Percentiles rank a stretch among this genome's conserved stretches.
These are phyloP conservation scores for Trogon melanurus DNA, from an alignment of 2,113 vertebrate species.

Conservation along the genomic window DNA sequence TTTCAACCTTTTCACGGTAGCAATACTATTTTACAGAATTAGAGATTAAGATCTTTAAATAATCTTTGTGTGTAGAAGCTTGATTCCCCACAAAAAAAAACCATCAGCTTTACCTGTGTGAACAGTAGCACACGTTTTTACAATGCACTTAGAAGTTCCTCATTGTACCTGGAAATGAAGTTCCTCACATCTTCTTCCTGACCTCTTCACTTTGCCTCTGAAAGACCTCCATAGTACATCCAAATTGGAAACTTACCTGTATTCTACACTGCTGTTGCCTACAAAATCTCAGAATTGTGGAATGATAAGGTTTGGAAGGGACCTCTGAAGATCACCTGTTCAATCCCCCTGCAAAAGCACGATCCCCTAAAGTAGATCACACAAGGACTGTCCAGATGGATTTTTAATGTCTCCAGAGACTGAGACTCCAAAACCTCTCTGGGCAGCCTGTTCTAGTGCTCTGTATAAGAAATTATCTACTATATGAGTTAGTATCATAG, in stretches of 20 bases:
- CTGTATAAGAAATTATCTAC: neutral
- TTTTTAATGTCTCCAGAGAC: too few relatives aligned
- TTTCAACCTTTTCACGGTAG: too few relatives aligned
- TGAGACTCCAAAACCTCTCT: too few relatives aligned
- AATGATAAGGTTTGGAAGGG: too few relatives aligned
- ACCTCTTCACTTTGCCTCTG: neutral
- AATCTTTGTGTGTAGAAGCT: neutral
- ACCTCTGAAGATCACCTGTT: too few relatives aligned
- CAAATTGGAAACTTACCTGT: neutral
- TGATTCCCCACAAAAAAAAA: neutral
- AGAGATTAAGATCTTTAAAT: neutral
- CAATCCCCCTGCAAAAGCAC: too few relatives aligned
- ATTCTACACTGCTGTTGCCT: neutral
- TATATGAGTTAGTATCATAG: neutral
- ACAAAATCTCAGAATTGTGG: too few relatives aligned
- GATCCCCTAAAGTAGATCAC: too few relatives aligned
- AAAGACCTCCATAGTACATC: fast-evolving
- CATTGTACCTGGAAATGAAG: neutral
- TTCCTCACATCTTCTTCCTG: neutral
- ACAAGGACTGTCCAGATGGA: too few relatives aligned
- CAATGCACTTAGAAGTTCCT: neutral
- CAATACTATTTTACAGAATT: neutral
- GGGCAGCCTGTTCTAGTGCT: too few relatives aligned
- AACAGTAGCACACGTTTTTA: neutral
- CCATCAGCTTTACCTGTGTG: neutral